phyloP scores from a whole-genome alignment of 2,113 vertebrate genomes.

The Oncorhynchus kisutch region DNA sequence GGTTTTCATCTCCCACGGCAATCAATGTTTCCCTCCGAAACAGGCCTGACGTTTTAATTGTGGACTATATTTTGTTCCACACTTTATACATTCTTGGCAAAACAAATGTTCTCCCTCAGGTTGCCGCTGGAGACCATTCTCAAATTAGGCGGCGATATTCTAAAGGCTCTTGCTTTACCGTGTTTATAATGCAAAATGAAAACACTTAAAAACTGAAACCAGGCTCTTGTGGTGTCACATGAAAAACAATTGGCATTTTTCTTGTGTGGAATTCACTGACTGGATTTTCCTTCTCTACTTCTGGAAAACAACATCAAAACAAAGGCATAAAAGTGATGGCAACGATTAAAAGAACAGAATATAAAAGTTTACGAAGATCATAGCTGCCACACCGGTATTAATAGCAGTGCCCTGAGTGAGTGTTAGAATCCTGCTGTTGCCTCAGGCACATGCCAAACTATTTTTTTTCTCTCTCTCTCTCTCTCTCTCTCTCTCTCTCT shows the following conservation, averaged over 20 bases:
- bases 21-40: slow-evolving; percentile 14
- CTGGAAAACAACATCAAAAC: slow-evolving; percentile 49
- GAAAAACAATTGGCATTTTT: slow-evolving; percentile 41
- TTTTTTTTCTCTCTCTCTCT: too few relatives aligned
- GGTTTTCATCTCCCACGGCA: slow-evolving; percentile 21
- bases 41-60: slow-evolving; percentile 16
- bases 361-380: slow-evolving; percentile 49
- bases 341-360: slow-evolving; percentile 44
- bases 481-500: too few relatives aligned
- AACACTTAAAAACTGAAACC: slow-evolving; percentile 41
- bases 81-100: slow-evolving; percentile 35
- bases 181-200: slow-evolving; percentile 44
- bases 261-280: slow-evolving; percentile 7
- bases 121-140: slow-evolving; percentile 6
- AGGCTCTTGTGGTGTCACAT: slow-evolving; percentile 28
- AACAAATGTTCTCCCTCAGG: slow-evolving; percentile 18
- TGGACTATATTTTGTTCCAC: slow-evolving; percentile 22
- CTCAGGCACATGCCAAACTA: slow-evolving; percentile 15
- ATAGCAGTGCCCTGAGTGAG: slow-evolving; percentile 24
- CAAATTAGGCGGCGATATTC: slow-evolving; percentile 23
- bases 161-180: slow-evolving; percentile 23
- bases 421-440: slow-evolving; percentile 20
- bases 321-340: slow-evolving; percentile 54
- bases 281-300: slow-evolving; percentile 37
- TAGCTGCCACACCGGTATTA: slow-evolving; percentile 42